Evolutionary conservation across 2,797 vertebrate genomes (phyloP), one percentile per base, ranked within the genome.

Genomic region (Menidia menidia): DNA sequence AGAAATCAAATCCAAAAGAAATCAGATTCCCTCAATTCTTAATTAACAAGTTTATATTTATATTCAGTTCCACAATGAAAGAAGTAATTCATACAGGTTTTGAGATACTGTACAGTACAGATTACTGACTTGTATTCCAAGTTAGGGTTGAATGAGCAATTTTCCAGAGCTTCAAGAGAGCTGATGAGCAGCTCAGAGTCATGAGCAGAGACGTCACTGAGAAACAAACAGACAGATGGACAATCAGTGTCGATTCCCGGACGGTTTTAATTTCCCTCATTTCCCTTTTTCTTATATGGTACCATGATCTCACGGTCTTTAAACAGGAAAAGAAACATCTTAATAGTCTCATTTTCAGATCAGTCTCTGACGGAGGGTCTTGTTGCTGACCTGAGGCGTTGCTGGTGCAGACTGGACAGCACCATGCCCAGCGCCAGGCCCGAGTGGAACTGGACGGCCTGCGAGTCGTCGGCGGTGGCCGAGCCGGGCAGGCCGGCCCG

Each of bases 351-450:
- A 1, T 25, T 25, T 25, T 5, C 8, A 6, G 0, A 7, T 16
- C 1, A 6, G 14, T n/a, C 52, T 8, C 13, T 11, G 47, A 30
- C 6, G 56, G 33, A 10, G 13, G 10, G 1, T 16, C 2, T 9
- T 0, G 30, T 18, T 14, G 0, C 0, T 16, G n/a, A 4, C 98
- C 97, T 96, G 91, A 97, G 89, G 77, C 92, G 95, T 60, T 98
- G 96, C 48, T 96, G 96, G 16, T 95, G 96, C 59, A 98, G 86
- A 56, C 90, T 91, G 80, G 96, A 95, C 53, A 98, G 93, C 85
- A 98, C 96, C 96, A 97, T 95, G 61, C 97, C 98, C 63, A 98
- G 91, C 6, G 95, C 96, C 1, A 99, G 95, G 80, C 96, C 95
- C 0, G 95, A 91, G 84, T 99, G 97, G 88, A 98, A 94, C 90